These are phyloP conservation scores for Polydrusus cervinus DNA, from an alignment of 2,888 invertebrate genomes.

Conservation along the genomic window DNA sequence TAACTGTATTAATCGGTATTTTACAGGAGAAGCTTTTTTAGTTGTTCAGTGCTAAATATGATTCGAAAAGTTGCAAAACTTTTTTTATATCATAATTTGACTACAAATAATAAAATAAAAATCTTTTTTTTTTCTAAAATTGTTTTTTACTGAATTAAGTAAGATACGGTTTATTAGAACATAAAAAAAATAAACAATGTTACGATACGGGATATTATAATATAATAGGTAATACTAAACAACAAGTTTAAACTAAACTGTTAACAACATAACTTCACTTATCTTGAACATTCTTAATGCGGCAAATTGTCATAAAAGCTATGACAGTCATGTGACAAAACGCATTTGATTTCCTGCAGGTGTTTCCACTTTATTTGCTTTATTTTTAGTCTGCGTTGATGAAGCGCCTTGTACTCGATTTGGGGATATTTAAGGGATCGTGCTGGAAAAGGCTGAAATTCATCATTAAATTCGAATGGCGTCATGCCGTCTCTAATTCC, in stretches of 20 bases:
- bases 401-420: conserved; percentile 13
- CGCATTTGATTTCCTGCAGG: conserved; percentile 30
- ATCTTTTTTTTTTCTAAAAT: too few relatives aligned
- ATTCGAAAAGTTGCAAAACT: neutral
- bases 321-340: conserved; percentile 22
- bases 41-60: neutral
- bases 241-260: conserved; percentile 13
- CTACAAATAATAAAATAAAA: neutral
- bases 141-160: conserved; percentile 5
- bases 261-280: neutral
- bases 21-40: conserved; percentile 19
- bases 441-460: conserved; percentile 28
- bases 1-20: conserved; percentile 14
- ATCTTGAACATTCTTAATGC: conserved; percentile 2
- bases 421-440: conserved; percentile 25
- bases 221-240: neutral
- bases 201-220: conserved; percentile 13
- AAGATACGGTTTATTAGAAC: conserved; percentile 23
- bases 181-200: conserved; percentile 18
- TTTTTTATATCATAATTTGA: too few relatives aligned
- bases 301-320: conserved; percentile 28
- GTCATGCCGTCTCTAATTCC: too few relatives aligned
- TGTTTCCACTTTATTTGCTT: conserved; percentile 21
- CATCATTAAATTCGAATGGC: conserved; percentile 23
- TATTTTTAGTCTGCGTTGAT: conserved; percentile 15